Base-by-base conservation (phyloP, 2,888 invertebrate species). In the Carcina quercana region DNA sequence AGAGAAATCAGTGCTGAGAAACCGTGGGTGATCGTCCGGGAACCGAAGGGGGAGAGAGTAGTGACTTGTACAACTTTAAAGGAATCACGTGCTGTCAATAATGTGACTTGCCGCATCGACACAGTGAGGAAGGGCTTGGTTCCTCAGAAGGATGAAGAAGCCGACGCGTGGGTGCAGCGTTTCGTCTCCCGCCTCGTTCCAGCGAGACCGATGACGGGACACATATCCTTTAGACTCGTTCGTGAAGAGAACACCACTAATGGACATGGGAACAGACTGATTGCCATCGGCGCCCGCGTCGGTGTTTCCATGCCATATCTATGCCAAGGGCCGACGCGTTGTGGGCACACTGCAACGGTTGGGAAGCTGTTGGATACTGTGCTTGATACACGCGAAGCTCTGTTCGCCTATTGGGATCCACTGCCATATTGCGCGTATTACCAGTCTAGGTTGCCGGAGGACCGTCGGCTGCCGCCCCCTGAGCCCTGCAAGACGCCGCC, bases 351-450 rank as follows among this genome's bases (percentile, higher is more conserved):
- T 28, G 86, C 86, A 1, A 78, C 89, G 2, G 85, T 90, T 3
- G 86, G 87, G 12, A 87, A 88, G 53, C 60, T 90, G 28, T 72
- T 90, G 48, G 88, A 89, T 21, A 89, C 89, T 0, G 89, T 92
- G 20, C 61, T 93, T 45, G 92, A 93, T 53, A 92, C 92, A 46
- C 85, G 92, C 22, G 93, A 94, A 59, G 93, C 92, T 0, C 74
- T 94, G 1, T 94, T 94, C 56, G 87, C 90, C 3, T 91, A 90
- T 55, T 94, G 94, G 94, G 94, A 94, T 59, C 94, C 94, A 3
- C 62, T 94, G 50, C 94, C 94, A 0, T 94, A 94, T 60, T 93
- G 93, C 58, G 93, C 92, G 2, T 94, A 93, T 62, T 94, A 94
- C 70, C 93, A 93, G 60, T 88, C 94, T 50, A 91, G 93, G 55